Conservation (phyloP, 2,113 vertebrate species). For the Oceanites oceanicus region DNA sequence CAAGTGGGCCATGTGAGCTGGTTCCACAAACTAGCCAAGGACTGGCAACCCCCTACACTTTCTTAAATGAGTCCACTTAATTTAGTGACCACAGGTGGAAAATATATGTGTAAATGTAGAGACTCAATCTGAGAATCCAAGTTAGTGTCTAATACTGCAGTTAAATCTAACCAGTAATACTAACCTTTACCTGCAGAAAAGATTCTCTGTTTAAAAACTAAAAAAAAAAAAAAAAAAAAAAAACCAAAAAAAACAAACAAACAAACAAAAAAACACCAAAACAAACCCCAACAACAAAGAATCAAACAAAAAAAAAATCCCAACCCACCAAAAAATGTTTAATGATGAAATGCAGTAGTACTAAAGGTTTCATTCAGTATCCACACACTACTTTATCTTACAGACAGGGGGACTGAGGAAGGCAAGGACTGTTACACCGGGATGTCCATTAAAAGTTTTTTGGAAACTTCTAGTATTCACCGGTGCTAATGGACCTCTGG, state of each 20-base stretch:
- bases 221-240: not conserved
- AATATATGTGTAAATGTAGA: not conserved
- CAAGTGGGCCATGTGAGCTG: not conserved
- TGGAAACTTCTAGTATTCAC: not conserved
- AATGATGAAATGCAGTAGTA: not conserved
- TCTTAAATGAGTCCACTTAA: not conserved
- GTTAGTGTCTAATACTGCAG: not conserved
- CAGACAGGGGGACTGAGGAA: not conserved
- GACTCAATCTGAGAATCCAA: not conserved
- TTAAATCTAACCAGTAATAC: not conserved
- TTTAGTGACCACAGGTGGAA: not conserved
- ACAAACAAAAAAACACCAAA: too few species aligned
- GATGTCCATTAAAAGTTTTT: not conserved
- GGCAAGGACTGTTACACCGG: not conserved
- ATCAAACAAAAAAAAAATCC: not conserved
- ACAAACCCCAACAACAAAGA: not conserved
- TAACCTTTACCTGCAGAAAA: not conserved
- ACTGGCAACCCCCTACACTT: not conserved
- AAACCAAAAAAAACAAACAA: too few species aligned
- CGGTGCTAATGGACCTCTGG: not conserved
- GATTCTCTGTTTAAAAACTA: not conserved
- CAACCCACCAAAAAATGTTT: not conserved
- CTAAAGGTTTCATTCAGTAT: not conserved
- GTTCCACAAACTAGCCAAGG: not conserved
- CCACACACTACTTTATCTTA: not conserved